Base-by-base conservation (phyloP, 2,113 vertebrate genomes). In the Chaetops frenatus region DNA sequence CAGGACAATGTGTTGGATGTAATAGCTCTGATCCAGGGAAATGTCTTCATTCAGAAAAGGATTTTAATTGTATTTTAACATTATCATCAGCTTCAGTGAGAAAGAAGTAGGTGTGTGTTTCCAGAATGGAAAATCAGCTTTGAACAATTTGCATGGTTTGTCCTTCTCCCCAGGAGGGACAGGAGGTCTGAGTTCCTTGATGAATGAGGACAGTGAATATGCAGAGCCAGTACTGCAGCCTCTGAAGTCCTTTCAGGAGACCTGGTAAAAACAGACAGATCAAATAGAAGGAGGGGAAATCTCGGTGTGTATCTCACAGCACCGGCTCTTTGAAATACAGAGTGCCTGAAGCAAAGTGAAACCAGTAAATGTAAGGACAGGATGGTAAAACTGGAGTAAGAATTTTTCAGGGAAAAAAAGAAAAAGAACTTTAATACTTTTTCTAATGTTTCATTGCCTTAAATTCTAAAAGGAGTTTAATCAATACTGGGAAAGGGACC, bases 401-500 rank as follows among this genome's bases (percentile, higher is more conserved):
- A 67, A 24, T 66, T 80, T 74, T 54, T 83, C 45, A 71, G 50
- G 4, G 2, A 28, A 50, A 85, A 40, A 85, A 36, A 5, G 4
- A 47, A 50, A 36, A 76, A 35, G 4, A 20, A 36, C 6, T 36
- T 71, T n/a, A n/a, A n/a, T n/a, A n/a, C n/a, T n/a, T n/a, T n/a
- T n/a, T n/a, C n/a, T n/a, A n/a, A 93, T 64, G 35, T 90, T 96
- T 82, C 27, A 53, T 83, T 83, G 24, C 28, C 6, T 92, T 90
- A 53, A 69, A 88, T 84, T 81, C 57, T 94, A 70, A 72, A 84
- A 78, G 21, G 15, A 35, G 7, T 50, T 93, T 69, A 48, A 85
- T 97, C 96, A 45, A 96, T 97, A 93, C 42, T 28, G 65, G 95
- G 82, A 93, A 88, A 81, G 25, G 15, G 62, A 79, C 69, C 87